Evolutionary conservation across 2,888 invertebrate genomes (phyloP), one percentile per base, ranked within the genome.

Genomic region (Harpalus rubripes): DNA sequence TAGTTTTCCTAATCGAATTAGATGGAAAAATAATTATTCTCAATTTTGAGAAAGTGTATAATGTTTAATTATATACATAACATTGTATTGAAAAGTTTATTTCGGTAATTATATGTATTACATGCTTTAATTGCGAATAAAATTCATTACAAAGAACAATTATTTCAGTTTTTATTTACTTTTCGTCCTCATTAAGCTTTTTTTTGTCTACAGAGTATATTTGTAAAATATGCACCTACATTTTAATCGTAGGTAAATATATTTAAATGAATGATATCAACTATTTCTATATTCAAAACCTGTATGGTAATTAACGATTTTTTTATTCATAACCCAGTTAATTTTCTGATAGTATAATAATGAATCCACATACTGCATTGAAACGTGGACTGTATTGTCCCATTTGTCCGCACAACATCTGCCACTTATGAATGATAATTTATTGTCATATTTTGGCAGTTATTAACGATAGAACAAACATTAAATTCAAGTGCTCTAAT

Each of bases 401-500:
- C 32, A 15, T 39, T 68, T 68, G 32, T 15, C n/a, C 7, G n/a
- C 26, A 68, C 68, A 68, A 68, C 68, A 68, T 68, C 68, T 68
- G 68, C 39, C 68, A 68, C 68, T 68, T 39, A n/a, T 39, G 32
- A 68, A 68, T 39, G 68, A 68, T 68, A 68, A 68, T 68, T 68
- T 68, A 68, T 68, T 26, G 6, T 68, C 39, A 39, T 68, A 68
- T 68, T 68, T 68, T 68, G 68, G 32, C 68, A 68, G 68, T 68
- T 39, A 39, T 63, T 63, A 63, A 18, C 63, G 63, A 26, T 68
- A 68, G 65, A 65, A 65, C 65, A 65, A 8, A 26, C 65, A 65
- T 32, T 65, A 18, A 63, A 68, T 15, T 26, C 5, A 39, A 68
- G 39, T 68, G 32, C 10, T 68, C 15, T 68, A 68, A 68, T 68